phyloP scores from a whole-genome alignment of 2,113 vertebrate species.

The Pachypanchax playfairii region DNA sequence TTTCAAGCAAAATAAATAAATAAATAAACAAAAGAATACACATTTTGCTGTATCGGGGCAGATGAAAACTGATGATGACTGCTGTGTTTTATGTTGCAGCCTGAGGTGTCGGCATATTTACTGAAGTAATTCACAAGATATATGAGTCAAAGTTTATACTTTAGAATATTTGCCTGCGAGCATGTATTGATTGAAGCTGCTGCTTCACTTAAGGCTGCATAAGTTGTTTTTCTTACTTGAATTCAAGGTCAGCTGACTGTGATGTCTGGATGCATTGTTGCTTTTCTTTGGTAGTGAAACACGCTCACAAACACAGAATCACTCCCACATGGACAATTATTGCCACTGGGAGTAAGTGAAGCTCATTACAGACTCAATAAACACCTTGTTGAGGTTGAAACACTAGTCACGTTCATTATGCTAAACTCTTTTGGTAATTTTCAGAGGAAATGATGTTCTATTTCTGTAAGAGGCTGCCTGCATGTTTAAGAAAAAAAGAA shows the following conservation, averaged over 20 bases:
- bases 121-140: constrained; percentile 21
- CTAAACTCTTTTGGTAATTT: constrained; percentile 56
- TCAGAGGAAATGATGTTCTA: constrained; percentile 58
- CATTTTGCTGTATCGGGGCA: no score
- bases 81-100: constrained; percentile 2
- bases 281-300: constrained; percentile 8
- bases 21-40: background rate
- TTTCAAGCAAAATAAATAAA: background rate
- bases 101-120: constrained; percentile 30
- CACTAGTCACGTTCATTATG: constrained; percentile 58
- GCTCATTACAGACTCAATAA: constrained; percentile 62
- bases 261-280: background rate
- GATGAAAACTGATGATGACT: constrained; percentile 7
- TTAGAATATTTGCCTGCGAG: background rate
- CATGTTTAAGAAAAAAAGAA: constrained; percentile 44
- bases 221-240: background rate
- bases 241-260: background rate
- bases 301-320: constrained; percentile 9
- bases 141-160: constrained; percentile 38
- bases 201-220: background rate
- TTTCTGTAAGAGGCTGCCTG: constrained; percentile 47
- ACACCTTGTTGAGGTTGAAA: constrained; percentile 39
- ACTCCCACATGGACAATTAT: constrained; percentile 26
- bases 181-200: background rate
- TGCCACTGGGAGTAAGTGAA: constrained; percentile 36